phyloP scores from a whole-genome alignment of 2,888 invertebrate genomes.

The Metopia argyrocephala region DNA sequence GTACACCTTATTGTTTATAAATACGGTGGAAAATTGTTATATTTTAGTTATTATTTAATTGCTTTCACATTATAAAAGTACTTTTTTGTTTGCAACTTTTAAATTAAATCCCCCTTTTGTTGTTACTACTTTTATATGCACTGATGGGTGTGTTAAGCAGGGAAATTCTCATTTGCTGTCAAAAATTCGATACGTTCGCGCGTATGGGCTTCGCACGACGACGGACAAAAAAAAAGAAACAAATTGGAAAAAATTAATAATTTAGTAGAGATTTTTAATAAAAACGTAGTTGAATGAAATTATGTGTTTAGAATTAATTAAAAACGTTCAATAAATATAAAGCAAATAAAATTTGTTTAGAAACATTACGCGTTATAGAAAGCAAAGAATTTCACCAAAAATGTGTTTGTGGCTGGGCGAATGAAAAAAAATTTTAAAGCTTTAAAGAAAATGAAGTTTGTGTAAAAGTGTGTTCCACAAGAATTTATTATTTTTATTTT shows the following conservation, averaged over 20 bases:
- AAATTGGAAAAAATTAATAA: constrained; percentile 17
- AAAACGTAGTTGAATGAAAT: constrained; percentile 51
- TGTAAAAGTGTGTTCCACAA: constrained; percentile 6
- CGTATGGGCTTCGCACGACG: constrained; percentile 56
- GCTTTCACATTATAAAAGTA: not conserved
- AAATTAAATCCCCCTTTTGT: not conserved
- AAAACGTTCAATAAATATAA: not conserved
- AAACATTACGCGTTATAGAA: too few relatives aligned
- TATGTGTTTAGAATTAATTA: not conserved
- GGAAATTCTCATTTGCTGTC: constrained; percentile 65
- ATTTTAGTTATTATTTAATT: not conserved
- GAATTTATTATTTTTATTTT: not conserved
- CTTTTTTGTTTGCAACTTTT: not conserved
- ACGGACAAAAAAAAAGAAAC: constrained; percentile 38
- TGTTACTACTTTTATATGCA: constrained; percentile 17
- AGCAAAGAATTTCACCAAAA: constrained; percentile 3
- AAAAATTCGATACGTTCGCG: constrained; percentile 64
- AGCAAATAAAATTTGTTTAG: not conserved
- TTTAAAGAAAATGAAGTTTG: not conserved
- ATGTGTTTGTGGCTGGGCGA: constrained; percentile 12
- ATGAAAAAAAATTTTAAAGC: not conserved
- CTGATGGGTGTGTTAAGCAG: not conserved
- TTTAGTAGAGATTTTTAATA: not conserved
- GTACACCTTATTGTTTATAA: not conserved
- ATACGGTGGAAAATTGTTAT: not conserved